Evolutionary conservation across 1,140 invertebrate species (phyloP).

Genomic region (Lasioglossum baleicum): DNA sequence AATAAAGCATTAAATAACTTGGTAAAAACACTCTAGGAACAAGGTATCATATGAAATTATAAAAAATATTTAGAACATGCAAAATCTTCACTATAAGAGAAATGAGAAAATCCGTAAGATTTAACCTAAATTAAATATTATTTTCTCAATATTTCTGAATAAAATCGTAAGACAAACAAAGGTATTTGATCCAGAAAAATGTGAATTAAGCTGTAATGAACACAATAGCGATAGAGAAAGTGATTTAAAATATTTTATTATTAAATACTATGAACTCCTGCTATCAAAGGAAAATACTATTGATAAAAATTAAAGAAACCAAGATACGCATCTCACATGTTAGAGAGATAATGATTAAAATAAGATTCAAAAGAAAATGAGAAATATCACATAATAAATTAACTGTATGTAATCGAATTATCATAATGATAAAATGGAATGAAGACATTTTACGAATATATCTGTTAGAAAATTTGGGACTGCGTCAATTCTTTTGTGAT

Average conservation of each 20-base stretch:
- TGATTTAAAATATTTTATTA: background rate
- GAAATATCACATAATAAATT: background rate
- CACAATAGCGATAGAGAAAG: too few relatives aligned
- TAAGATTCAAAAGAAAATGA: background rate
- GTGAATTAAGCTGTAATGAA: background rate
- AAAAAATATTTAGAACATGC: too few relatives aligned
- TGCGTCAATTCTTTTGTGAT: background rate
- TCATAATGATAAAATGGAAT: background rate
- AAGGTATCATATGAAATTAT: too few relatives aligned
- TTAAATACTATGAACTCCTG: background rate
- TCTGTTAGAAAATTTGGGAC: background rate
- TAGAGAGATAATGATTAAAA: background rate
- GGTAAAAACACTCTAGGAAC: too few relatives aligned
- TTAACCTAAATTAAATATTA: background rate
- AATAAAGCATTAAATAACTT: background rate
- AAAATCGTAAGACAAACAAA: background rate
- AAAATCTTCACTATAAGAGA: too few relatives aligned
- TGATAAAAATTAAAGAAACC: background rate
- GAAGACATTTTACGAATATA: too few relatives aligned
- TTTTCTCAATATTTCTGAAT: background rate
- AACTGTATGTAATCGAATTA: background rate
- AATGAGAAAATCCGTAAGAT: background rate
- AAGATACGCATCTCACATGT: background rate
- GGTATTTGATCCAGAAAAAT: background rate
- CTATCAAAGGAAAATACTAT: background rate